Evolutionary conservation across 1,140 invertebrate species (phyloP).

Genomic region (Vanessa atalanta): DNA sequence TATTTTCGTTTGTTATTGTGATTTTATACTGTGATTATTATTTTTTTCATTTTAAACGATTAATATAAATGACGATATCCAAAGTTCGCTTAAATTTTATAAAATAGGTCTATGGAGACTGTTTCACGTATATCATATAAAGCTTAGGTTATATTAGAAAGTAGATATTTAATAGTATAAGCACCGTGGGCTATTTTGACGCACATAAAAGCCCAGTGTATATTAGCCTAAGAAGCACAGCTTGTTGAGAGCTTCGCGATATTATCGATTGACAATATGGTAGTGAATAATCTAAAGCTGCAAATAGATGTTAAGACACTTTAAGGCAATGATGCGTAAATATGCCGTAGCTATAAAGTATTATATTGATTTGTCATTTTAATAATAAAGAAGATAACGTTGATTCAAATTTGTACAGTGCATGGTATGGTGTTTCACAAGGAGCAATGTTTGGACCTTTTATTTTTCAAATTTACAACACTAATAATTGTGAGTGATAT

Average conservation of each 20-base stretch:
- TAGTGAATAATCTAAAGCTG: slow-evolving; percentile 48
- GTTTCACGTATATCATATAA: slow-evolving; percentile 47
- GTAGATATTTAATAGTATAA: slow-evolving; percentile 45
- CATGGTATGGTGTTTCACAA: neutral
- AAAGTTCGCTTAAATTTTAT: slow-evolving; percentile 41
- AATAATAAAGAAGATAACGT: neutral
- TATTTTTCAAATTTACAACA: neutral
- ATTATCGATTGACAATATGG: slow-evolving; percentile 63
- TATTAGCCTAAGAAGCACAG: slow-evolving; percentile 50
- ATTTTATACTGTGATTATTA: slow-evolving; percentile 71
- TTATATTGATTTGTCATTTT: slow-evolving; percentile 30
- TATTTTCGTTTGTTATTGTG: slow-evolving; percentile 53
- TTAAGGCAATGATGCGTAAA: slow-evolving; percentile 65
- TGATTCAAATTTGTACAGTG: neutral
- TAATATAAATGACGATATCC: slow-evolving; percentile 21
- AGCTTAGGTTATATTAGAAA: slow-evolving; percentile 39
- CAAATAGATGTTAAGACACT: slow-evolving; percentile 51
- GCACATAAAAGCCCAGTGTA: slow-evolving; percentile 38
- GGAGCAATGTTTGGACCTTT: neutral
- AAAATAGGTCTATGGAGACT: slow-evolving; percentile 61
- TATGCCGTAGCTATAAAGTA: slow-evolving; percentile 20
- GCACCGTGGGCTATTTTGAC: slow-evolving; percentile 32
- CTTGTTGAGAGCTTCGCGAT: slow-evolving; percentile 48
- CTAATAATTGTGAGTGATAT: neutral
- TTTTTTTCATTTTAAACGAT: slow-evolving; percentile 43